Evolutionary conservation across 2,113 vertebrate species (phyloP).

Genomic region (Tonatia bakeri): DNA sequence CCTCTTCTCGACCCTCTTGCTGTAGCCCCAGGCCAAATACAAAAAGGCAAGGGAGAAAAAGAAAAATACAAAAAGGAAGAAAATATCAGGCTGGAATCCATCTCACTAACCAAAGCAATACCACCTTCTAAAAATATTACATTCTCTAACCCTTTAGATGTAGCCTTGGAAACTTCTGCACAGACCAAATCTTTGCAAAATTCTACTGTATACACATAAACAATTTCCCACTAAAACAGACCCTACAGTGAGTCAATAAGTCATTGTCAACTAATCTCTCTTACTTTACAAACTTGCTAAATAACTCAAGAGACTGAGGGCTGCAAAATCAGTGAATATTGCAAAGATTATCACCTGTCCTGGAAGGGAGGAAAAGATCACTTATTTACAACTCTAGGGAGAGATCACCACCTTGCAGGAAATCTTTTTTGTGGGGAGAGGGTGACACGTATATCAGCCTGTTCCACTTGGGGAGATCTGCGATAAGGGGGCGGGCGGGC

Average conservation of each 20-base stretch:
- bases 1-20: constrained; percentile 88
- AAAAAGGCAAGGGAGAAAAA: background rate
- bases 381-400: background rate
- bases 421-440: background rate
- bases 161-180: background rate
- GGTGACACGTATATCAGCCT: background rate
- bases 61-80: background rate
- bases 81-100: background rate
- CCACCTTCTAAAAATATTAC: fast-evolving
- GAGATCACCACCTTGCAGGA: background rate
- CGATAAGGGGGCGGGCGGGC: background rate
- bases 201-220: background rate
- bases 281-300: background rate
- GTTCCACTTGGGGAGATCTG: background rate
- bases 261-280: background rate
- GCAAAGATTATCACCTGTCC: background rate
- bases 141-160: too few relatives aligned
- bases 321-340: background rate
- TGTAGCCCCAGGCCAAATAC: constrained; percentile 39
- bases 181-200: background rate
- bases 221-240: background rate
- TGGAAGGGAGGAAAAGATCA: background rate
- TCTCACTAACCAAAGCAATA: background rate
- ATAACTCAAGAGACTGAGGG: background rate
- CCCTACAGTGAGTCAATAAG: background rate